Evolutionary conservation across 2,797 vertebrate genomes (phyloP).

Genomic region (Myripristis jacobus): DNA sequence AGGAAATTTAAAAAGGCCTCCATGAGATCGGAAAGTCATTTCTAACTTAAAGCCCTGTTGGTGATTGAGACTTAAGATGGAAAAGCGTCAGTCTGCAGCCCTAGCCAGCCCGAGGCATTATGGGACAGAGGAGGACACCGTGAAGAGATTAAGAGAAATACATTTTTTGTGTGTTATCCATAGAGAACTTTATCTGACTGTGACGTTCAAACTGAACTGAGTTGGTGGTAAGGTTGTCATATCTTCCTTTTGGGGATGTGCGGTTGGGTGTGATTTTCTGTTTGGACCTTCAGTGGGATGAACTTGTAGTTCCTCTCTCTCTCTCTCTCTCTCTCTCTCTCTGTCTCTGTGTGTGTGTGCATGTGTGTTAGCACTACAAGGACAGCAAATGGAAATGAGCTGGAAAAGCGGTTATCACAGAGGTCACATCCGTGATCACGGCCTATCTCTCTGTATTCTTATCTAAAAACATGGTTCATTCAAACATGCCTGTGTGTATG

Average conservation of each 20-base stretch:
- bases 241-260: constrained; percentile 61
- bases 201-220: constrained; percentile 52
- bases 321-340: background rate
- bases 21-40: constrained; percentile 73
- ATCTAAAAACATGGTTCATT: constrained; percentile 36
- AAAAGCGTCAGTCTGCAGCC: constrained; percentile 55
- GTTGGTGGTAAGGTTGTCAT: constrained; percentile 44
- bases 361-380: constrained; percentile 50
- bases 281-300: constrained; percentile 29
- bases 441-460: constrained; percentile 51
- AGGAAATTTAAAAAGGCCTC: constrained; percentile 32
- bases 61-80: constrained; percentile 72
- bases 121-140: constrained; percentile 56
- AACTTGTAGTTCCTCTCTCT: background rate
- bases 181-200: constrained; percentile 67
- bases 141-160: constrained; percentile 68
- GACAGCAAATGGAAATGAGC: constrained; percentile 68
- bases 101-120: constrained; percentile 44
- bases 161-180: constrained; percentile 59
- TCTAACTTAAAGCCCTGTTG: constrained; percentile 61
- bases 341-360: background rate
- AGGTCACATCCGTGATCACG: constrained; percentile 66
- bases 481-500: constrained; percentile 2
- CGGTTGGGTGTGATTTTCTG: background rate
- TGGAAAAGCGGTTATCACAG: constrained; percentile 42